Evolutionary conservation across 2,113 vertebrate species (phyloP), one percentile per base, ranked within the genome.

Genomic region (Amphiprion percula): DNA sequence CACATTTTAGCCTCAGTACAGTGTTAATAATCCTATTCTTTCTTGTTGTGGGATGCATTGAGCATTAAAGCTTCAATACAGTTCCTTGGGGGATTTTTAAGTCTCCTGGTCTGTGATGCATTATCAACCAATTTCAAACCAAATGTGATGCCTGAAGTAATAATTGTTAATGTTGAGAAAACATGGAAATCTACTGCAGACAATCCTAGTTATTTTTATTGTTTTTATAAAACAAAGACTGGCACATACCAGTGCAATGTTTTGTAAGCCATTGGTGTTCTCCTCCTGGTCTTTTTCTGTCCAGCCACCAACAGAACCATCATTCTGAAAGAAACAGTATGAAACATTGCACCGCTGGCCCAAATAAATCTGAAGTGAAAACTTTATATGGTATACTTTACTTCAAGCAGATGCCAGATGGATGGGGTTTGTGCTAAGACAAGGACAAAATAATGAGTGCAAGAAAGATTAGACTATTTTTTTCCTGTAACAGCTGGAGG

Each of bases 191-290:
- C 10, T 10, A 23, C 50, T 23, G 24, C 17, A 37, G 19, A 46
- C 49, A 19, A 2, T 23, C 3, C 8, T 68, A 37, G 23, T 2
- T 12, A 21, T 9, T 23, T n/a, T 50, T 33, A 26, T 30, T n/a
- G 6, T 21, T 52, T 21, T 26, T 28, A 64, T 16, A 5, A 68
- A 72, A 53, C 17, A 28, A 53, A 30, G 14, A 52, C 5, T 44
- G n/a, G 10, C 15, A 76, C 86, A 10, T 79, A 88, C 89, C 82
- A 87, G 58, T 19, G 63, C 17, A 21, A 81, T 59, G 59, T 68
- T 83, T 21, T 83, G 62, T 30, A 88, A 82, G 60, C 60, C 75
- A 30, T 87, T 73, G 6, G 23, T 58, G 62, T 47, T 76, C 37
- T 64, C 78, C 50, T 78, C 73, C 44, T 73, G 84, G 28, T 56